Base-by-base conservation (phyloP, 2,888 invertebrate species). In the Pandemis cinnamomeana region DNA sequence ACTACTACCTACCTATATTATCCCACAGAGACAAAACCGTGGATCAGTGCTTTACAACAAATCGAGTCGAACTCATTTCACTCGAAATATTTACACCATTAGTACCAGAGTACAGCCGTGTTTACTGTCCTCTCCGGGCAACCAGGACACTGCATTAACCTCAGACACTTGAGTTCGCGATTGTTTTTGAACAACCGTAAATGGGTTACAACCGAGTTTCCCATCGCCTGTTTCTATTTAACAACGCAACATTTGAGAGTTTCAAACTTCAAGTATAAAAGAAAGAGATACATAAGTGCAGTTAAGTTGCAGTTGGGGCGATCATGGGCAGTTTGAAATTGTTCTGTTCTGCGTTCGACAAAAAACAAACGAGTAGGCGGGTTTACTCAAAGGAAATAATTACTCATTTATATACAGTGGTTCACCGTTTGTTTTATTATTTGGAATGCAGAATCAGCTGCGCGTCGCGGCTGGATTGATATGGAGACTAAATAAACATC, bases 151-250 rank as follows among this genome's bases (percentile, higher is more conserved):
- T 80, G 80, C 83, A 83, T 84, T 84, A 88, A 87, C 85, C 86
- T 85, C 82, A 82, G 84, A 84, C 86, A 84, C 81, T 80, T 80
- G 81, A 81, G 82, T 81, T 81, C 83, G 84, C 84, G 83, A 89
- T 90, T 89, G 90, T 91, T 89, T 86, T 86, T 84, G 87, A 86
- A 82, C 82, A 77, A 80, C 84, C 85, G 83, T 86, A 90, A 90
- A 91, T 89, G 87, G 87, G 87, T 85, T 86, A 87, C 84, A 83
- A 80, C 81, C 80, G 86, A 85, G 83, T 86, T 87, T 79, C 78
- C 75, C 74, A 69, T 74, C 72, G 71, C 66, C 74, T 72, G 75
- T 10, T 70, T 64, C 63, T 75, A 64, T 63, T 71, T 71, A 66
- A 46, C 71, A 66, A 71, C 7, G 67, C 58, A 60, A 66, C 46